phyloP scores from a whole-genome alignment of 35 echinoderm and acorn worm species.

The Ophioderma brevispina region DNA sequence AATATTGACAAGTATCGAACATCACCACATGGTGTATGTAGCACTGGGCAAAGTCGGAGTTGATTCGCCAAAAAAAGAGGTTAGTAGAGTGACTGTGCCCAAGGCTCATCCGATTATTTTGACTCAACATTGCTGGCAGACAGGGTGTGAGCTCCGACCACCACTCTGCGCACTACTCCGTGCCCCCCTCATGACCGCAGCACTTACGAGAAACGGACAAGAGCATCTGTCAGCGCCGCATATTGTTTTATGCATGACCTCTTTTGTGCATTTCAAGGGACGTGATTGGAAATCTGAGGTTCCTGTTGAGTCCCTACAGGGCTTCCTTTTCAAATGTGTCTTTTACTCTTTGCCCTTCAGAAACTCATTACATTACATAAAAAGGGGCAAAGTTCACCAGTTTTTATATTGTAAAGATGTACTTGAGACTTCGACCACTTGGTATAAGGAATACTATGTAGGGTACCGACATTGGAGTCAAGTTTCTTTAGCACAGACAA shows the following conservation, averaged over 20 bases:
- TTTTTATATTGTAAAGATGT: too few species aligned
- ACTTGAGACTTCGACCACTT: too few species aligned
- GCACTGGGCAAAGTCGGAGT: neutral
- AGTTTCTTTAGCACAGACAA: too few species aligned
- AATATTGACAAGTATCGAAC: neutral
- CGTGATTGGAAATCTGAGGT: neutral
- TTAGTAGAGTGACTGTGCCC: neutral
- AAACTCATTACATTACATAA: neutral
- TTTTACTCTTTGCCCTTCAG: neutral
- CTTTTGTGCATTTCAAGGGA: conserved; percentile 4
- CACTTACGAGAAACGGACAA: conserved; percentile 4
- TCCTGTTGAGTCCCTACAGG: neutral
- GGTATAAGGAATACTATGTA: too few species aligned
- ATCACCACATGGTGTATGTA: neutral
- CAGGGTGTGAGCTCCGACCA: neutral
- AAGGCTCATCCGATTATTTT: conserved; percentile 3
- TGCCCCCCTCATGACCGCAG: neutral
- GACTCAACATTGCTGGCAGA: neutral
- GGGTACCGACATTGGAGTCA: too few species aligned
- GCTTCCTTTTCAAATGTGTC: neutral
- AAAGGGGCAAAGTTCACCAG: neutral
- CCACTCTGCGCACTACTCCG: conserved; percentile 6
- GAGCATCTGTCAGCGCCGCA: neutral
- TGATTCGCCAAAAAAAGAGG: neutral
- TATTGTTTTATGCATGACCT: neutral